These are phyloP conservation scores for Ivindomyrus marchei DNA, from an alignment of 2,113 vertebrate species.

Conservation along the genomic window DNA sequence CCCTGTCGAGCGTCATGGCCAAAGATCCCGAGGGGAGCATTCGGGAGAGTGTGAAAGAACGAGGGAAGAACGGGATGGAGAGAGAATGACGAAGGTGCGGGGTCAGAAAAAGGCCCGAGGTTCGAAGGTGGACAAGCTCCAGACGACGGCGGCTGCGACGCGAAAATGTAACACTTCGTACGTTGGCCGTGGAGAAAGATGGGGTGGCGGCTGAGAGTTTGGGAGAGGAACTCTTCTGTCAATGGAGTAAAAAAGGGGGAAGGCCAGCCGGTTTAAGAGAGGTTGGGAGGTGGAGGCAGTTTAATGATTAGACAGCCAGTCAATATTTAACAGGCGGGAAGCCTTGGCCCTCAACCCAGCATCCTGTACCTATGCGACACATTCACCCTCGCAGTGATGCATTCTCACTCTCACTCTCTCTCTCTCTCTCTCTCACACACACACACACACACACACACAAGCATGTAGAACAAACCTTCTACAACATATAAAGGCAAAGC, in stretches of 20 bases:
- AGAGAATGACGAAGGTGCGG: neutral
- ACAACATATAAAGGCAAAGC: neutral
- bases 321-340: slow-evolving; percentile 65
- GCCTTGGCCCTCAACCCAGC: slow-evolving; percentile 63
- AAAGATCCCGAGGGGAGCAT: neutral
- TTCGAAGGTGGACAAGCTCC: neutral
- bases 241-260: slow-evolving; percentile 21
- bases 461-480: neutral
- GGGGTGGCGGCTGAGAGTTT: slow-evolving; percentile 25
- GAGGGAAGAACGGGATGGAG: neutral
- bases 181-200: neutral
- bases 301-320: slow-evolving; percentile 67
- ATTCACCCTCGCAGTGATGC: slow-evolving; percentile 42
- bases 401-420: neutral
- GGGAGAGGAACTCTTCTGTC: slow-evolving; percentile 38
- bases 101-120: neutral
- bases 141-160: neutral
- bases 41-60: neutral
- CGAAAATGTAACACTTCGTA: neutral
- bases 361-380: slow-evolving; percentile 57
- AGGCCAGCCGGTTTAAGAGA: slow-evolving; percentile 56
- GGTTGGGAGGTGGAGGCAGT: slow-evolving; percentile 49
- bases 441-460: slow-evolving; percentile 14
- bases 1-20: neutral
- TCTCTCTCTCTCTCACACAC: neutral